Evolutionary conservation across 2,797 vertebrate species (phyloP).

Genomic region (Sebastes itinus): DNA sequence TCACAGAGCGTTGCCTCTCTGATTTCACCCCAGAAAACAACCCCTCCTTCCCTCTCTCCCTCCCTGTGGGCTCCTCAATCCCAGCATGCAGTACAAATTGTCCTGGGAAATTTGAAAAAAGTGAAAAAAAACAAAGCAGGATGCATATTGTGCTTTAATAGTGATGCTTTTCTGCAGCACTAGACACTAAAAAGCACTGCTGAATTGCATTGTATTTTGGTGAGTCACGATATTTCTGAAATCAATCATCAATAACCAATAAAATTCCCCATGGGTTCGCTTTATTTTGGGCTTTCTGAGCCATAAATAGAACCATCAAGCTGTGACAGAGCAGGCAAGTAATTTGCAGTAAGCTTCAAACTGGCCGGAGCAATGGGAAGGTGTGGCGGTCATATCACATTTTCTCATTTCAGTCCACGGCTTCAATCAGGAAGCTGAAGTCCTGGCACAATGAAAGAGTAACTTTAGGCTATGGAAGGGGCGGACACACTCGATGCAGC

Average conservation of each 20-base stretch:
- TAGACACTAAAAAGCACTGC: neutral
- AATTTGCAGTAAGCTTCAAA: constrained; percentile 34
- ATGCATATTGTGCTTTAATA: constrained; percentile 24
- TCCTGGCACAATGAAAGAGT: constrained; percentile 7
- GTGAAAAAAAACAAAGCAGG: neutral
- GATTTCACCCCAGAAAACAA: constrained; percentile 6
- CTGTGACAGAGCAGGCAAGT: constrained; percentile 30
- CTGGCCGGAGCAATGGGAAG: constrained; percentile 9
- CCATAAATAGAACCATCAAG: constrained; percentile 50
- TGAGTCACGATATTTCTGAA: constrained; percentile 8
- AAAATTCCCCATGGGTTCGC: constrained; percentile 16
- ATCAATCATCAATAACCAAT: constrained; percentile 53
- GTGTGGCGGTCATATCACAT: constrained; percentile 4
- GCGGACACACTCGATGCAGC: constrained; percentile 14
- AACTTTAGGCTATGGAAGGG: constrained; percentile 4
- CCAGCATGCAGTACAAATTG: constrained; percentile 19
- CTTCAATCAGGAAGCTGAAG: constrained; percentile 26
- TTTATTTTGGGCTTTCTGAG: constrained; percentile 45
- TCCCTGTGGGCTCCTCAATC: neutral
- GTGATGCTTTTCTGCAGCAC: neutral
- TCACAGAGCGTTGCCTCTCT: constrained; percentile 12
- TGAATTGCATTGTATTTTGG: constrained; percentile 11
- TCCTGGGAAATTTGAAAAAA: constrained; percentile 10
- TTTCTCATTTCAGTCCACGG: constrained; percentile 36
- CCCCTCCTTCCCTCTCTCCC: neutral